A percentile compares a stretch with the other conserved stretches of the same genome.
Evolutionary conservation across 1,140 invertebrate species (phyloP).

Genomic region (Brachionus asplanchnoidis): DNA sequence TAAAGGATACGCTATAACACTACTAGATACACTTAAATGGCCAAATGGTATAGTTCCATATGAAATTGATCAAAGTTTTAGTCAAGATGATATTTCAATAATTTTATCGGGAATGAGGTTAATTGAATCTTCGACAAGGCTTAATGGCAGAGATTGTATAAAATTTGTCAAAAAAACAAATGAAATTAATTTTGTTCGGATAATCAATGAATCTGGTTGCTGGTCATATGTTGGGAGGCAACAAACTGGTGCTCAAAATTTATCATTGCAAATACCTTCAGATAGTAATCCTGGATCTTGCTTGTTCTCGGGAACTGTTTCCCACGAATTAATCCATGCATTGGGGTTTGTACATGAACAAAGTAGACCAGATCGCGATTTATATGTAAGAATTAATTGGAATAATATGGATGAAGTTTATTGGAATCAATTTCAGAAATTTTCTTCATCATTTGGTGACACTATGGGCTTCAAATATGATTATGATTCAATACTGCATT

Average conservation of each 20-base stretch:
- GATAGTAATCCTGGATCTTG: background rate
- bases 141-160: background rate
- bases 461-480: background rate
- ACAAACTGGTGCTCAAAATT: background rate
- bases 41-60: background rate
- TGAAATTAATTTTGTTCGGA: background rate
- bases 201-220: background rate
- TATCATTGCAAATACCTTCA: background rate
- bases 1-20: background rate
- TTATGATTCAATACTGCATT: conserved; percentile 38
- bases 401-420: background rate
- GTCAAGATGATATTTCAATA: background rate
- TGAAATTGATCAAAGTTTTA: background rate
- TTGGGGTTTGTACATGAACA: conserved; percentile 98
- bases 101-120: background rate
- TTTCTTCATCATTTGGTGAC: background rate
- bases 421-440: conserved; percentile 1
- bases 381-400: conserved; percentile 54
- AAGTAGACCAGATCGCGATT: conserved; percentile 88
- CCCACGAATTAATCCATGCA: conserved; percentile 95
- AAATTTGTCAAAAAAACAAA: background rate
- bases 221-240: background rate
- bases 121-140: background rate
- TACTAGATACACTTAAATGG: background rate
- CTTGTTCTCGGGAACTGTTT: conserved; percentile 73